Evolutionary conservation across 2,888 invertebrate genomes (phyloP), one percentile per base, ranked within the genome.

Genomic region (Tetheella fluctuosa): DNA sequence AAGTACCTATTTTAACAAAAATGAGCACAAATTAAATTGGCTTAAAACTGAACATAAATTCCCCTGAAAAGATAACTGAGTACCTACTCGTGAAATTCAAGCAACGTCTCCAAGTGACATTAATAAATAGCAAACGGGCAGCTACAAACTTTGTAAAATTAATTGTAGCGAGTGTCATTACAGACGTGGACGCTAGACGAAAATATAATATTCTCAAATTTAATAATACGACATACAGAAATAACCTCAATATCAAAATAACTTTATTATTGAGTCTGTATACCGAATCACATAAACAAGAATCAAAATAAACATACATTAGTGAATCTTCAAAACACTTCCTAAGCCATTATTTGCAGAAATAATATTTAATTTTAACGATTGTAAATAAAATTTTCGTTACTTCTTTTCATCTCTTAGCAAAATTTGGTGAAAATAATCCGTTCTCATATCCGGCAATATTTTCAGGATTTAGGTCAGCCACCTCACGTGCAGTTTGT

Each of bases 211-310:
- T 58, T 58, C 59, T 63, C 30, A 4, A 61, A 56, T 65, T 67
- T 70, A 70, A 67, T 64, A 67, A 71, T 68, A 70, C 66, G 66
- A 66, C 55, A 54, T 34, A 48, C 68, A 64, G 62, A 73, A 77
- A 77, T 75, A 73, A 63, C 69, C 64, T 65, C 34, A 28, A 56
- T 55, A 62, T 68, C 59, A 69, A 76, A 76, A 72, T 80, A 74
- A 64, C 53, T 74, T 71, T 65, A 69, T 68, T 65, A 65, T 61
- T 66, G 62, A 58, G 66, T 55, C 61, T 62, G 64, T 62, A 60
- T 63, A 64, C 62, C 37, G 58, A 58, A 20, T 52, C 59, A 59
- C 56, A 61, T 61, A 64, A 61, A 67, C 61, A 66, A 62, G 64
- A 56, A 58, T 61, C 60, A 61, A 62, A 65, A 64, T 64, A 60